phyloP scores from a whole-genome alignment of 2,888 invertebrate genomes.

The Eledona agricola region DNA sequence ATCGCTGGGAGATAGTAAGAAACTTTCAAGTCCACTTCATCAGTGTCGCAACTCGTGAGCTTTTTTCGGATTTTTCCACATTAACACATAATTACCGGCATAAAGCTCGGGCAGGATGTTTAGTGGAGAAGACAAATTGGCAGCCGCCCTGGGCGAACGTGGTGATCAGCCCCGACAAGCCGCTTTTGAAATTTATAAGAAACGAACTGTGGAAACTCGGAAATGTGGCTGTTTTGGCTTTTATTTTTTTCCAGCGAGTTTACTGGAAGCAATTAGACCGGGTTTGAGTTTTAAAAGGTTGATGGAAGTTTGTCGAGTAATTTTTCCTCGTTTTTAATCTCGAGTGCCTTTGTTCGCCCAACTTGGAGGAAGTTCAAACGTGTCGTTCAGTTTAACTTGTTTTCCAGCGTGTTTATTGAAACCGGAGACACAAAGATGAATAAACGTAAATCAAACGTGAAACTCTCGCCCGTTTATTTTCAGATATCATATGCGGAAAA shows the following conservation, averaged over 20 bases:
- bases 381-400: conserved; percentile 1
- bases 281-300: background rate
- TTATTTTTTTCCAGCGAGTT: background rate
- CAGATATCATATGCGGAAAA: too few species aligned
- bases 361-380: conserved; percentile 1
- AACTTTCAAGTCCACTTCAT: too few species aligned
- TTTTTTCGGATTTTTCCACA: too few species aligned
- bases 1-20: too few species aligned
- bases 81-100: too few species aligned
- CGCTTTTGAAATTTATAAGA: background rate
- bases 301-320: conserved; percentile 2
- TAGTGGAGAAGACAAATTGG: background rate
- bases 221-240: background rate
- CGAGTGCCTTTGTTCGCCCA: conserved; percentile 3
- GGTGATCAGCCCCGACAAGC: conserved; percentile 1
- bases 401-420: background rate
- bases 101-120: too few species aligned
- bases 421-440: background rate
- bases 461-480: too few species aligned
- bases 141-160: conserved; percentile 1
- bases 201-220: too few species aligned
- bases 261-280: background rate
- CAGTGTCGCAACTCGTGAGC: too few species aligned
- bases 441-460: too few species aligned
- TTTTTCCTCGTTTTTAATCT: background rate